Evolutionary conservation across 2,113 vertebrate genomes (phyloP).

Genomic region (Elgaria multicarinata): DNA sequence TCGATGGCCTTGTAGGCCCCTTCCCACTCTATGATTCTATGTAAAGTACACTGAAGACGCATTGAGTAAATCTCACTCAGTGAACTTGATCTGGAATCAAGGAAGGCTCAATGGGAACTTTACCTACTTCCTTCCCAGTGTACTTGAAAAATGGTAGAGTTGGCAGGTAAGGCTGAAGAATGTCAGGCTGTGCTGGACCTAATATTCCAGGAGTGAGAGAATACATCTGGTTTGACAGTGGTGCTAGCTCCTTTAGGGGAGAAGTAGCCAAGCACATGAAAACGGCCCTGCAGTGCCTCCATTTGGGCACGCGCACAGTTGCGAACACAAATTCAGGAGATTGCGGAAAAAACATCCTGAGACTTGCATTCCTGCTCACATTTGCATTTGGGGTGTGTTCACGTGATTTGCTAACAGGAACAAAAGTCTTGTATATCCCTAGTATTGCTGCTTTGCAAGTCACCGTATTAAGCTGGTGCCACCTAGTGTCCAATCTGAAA

Average conservation of each 20-base stretch:
- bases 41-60: too few species aligned
- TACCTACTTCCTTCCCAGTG: neutral
- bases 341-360: too few species aligned
- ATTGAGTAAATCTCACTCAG: neutral
- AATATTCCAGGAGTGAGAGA: neutral
- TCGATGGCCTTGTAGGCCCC: too few species aligned
- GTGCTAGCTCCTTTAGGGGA: neutral
- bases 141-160: neutral
- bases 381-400: too few species aligned
- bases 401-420: too few species aligned
- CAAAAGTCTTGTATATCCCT: too few species aligned
- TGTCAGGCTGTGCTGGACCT: neutral
- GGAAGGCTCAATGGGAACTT: neutral
- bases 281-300: neutral
- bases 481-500: slow-evolving; percentile 33
- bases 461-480: slow-evolving; percentile 39
- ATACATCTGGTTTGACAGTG: neutral
- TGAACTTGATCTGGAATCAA: neutral
- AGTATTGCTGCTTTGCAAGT: neutral
- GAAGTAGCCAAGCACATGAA: neutral
- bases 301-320: too few species aligned
- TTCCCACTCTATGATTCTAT: too few species aligned
- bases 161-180: neutral
- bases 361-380: too few species aligned
- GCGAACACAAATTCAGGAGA: too few species aligned